Conservation (phyloP, 2,797 vertebrate species). For the Remorina albescens region DNA sequence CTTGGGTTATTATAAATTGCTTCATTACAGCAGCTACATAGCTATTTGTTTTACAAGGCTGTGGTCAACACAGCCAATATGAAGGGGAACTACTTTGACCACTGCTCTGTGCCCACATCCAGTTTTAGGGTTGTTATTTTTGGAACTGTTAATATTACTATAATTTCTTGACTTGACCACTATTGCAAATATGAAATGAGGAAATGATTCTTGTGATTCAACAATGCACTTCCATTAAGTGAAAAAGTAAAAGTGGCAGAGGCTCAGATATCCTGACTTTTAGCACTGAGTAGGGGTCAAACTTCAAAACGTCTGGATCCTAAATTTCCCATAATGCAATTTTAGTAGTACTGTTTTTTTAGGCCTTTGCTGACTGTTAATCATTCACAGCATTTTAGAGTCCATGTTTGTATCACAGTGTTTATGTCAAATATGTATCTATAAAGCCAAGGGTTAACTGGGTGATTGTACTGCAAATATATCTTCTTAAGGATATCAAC, state of each 20-base stretch:
- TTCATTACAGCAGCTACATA: neutral
- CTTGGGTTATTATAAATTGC: neutral
- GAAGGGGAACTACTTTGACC: neutral
- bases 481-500: too few species aligned
- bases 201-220: too few species aligned
- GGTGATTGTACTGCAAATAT: too few species aligned
- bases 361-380: neutral
- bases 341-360: neutral
- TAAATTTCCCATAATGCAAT: neutral
- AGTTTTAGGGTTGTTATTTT: constrained; percentile 2
- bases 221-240: too few species aligned
- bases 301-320: neutral
- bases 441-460: too few species aligned
- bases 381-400: neutral
- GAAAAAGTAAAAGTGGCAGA: too few species aligned
- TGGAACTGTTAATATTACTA: neutral
- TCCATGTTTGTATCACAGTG: neutral
- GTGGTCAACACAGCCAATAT: neutral
- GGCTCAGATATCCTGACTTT: neutral
- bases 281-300: neutral
- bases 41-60: neutral
- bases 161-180: neutral
- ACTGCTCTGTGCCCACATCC: neutral
- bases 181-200: neutral
- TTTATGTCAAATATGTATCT: neutral